Percentiles rank a stretch among this genome's conserved stretches.
These are phyloP conservation scores for Drosophila equinoxialis DNA, from an alignment of 1,140 invertebrate species.

Conservation along the genomic window DNA sequence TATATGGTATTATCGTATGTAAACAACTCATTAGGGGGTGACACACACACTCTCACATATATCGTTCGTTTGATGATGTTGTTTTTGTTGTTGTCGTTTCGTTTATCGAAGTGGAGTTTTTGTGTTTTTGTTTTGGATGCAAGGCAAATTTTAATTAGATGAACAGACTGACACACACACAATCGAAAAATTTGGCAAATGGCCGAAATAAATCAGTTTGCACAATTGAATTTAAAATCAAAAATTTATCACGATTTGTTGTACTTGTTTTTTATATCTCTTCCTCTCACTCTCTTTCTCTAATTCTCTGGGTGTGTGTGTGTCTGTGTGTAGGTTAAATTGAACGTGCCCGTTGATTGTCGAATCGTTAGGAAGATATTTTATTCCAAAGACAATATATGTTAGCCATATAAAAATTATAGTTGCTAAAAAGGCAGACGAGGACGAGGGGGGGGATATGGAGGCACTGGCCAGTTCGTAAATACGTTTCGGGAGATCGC, in stretches of 20 bases:
- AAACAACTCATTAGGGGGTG: constrained; percentile 32
- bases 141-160: constrained; percentile 72
- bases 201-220: constrained; percentile 60
- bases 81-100: constrained; percentile 27
- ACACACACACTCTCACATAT: background rate
- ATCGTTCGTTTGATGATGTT: constrained; percentile 31
- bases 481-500: constrained; percentile 11
- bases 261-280: constrained; percentile 45
- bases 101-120: constrained; percentile 48
- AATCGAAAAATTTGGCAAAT: constrained; percentile 22
- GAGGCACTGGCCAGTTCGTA: constrained; percentile 57
- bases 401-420: constrained; percentile 7
- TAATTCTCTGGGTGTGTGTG: constrained; percentile 37
- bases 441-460: constrained; percentile 15
- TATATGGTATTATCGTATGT: constrained; percentile 15
- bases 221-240: constrained; percentile 69
- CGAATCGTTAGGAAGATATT: constrained; percentile 17
- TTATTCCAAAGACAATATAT: background rate
- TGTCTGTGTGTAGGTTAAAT: constrained; percentile 52
- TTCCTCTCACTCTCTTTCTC: constrained; percentile 30
- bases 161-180: constrained; percentile 15
- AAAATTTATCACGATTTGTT: constrained; percentile 75
- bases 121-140: constrained; percentile 33
- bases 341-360: constrained; percentile 63
- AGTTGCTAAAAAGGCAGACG: constrained; percentile 18